Conservation (phyloP, 2,797 vertebrate genomes). For the Antennarius maculatus region DNA sequence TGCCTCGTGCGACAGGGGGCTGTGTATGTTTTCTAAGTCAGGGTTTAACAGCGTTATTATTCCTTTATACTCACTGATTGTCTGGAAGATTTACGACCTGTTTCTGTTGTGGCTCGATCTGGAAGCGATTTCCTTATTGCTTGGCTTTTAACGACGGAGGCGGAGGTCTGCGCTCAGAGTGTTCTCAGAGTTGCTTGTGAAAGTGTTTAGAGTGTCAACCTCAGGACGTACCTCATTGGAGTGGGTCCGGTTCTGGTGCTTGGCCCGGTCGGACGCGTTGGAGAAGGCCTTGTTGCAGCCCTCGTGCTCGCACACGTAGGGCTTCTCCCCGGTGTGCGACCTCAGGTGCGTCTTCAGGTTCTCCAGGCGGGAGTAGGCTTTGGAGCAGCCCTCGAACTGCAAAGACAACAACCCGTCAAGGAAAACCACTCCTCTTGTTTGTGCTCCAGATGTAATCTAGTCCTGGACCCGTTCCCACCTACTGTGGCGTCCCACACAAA, state of each 20-base stretch:
- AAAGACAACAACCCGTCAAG: constrained; percentile 41
- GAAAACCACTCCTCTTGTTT: constrained; percentile 15
- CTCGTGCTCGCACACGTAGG: constrained; percentile 97
- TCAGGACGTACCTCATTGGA: constrained; percentile 91
- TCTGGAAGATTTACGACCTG: no score
- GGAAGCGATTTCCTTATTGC: no score
- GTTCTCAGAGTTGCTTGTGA: no score
- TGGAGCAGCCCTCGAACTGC: constrained; percentile 96
- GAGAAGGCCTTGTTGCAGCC: constrained; percentile 99
- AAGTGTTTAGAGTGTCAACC: no score
- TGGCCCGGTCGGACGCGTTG: constrained; percentile 97
- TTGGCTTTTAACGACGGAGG: no score
- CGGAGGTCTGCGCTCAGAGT: no score
- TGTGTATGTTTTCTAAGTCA: no score
- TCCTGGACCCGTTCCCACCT: constrained; percentile 53
- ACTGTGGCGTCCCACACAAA: constrained; percentile 61
- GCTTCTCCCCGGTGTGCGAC: constrained; percentile 98
- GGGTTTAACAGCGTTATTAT: no score
- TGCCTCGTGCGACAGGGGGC: no score
- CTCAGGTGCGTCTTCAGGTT: constrained; percentile 99
- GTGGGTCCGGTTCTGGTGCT: constrained; percentile 99
- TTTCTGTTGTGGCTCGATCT: no score
- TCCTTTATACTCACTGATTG: no score
- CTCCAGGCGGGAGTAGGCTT: constrained; percentile 98
- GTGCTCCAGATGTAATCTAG: constrained; percentile 47